These are phyloP conservation scores for Ceratothoa steindachneri DNA, from an alignment of 2,888 invertebrate species.

Conservation along the genomic window DNA sequence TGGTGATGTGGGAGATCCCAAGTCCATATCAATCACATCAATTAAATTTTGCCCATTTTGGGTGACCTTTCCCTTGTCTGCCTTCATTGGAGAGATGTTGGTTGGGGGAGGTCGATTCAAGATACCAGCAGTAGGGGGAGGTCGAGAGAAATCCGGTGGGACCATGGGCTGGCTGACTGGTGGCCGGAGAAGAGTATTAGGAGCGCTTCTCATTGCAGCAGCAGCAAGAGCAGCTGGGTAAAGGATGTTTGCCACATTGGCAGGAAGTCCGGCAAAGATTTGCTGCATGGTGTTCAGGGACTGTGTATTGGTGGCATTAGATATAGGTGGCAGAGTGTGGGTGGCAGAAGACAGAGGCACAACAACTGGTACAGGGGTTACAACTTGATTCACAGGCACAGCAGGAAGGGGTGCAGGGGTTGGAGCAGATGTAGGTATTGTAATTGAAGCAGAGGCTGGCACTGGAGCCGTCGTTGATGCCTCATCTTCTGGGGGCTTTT, in stretches of 20 bases:
- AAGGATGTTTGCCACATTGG: conserved; percentile 47
- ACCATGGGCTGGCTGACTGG: conserved; percentile 24
- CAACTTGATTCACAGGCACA: conserved; percentile 17
- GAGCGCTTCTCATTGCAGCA: conserved; percentile 20
- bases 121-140: conserved; percentile 46
- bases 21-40: conserved; percentile 64
- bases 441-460: conserved; percentile 1
- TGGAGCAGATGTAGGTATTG: conserved; percentile 26
- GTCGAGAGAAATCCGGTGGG: conserved; percentile 48
- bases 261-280: conserved; percentile 45
- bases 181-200: conserved; percentile 5
- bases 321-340: not conserved
- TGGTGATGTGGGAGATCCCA: conserved; percentile 76
- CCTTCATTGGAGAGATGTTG: conserved; percentile 48
- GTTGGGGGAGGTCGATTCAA: conserved; percentile 49
- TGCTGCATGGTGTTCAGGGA: conserved; percentile 34
- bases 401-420: conserved; percentile 18
- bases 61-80: conserved; percentile 31
- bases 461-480: conserved; percentile 25
- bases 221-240: conserved; percentile 44
- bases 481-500: conserved; percentile 45
- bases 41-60: conserved; percentile 50
- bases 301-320: conserved; percentile 23
- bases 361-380: conserved; percentile 16
- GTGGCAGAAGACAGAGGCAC: conserved; percentile 5